Evolutionary conservation across 2,113 vertebrate species (phyloP), one percentile per base, ranked within the genome.

Genomic region (Calyptomena viridis): DNA sequence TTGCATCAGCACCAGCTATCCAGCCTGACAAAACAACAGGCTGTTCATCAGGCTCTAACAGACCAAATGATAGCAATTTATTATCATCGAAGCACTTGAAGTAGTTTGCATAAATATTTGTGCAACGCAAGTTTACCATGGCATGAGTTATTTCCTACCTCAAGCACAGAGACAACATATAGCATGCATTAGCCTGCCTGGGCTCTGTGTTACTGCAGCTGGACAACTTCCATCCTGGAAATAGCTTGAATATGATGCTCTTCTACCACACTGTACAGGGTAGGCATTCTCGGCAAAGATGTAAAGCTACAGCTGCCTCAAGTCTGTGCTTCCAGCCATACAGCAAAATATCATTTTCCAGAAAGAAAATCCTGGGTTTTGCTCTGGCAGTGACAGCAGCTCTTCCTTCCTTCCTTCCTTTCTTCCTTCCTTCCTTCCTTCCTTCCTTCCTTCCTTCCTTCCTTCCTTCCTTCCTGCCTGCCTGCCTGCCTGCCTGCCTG

Each of bases 31-130:
- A 76, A 95, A 77, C 33, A 93, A 67, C 55, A 88, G 40, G 39
- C 46, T 11, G 7, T 73, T 84, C 62, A 95, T 73, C 84, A 85
- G 60, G 30, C 47, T 74, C 39, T 75, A 89, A 74, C 85, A 80
- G 86, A 67, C 31, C 47, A 75, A 90, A 90, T 0, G 1, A 14
- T 33, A 88, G n/a, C 76, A 81, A 94, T 87, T 89, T 89, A 87
- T 92, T 95, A 75, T 56, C 0, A 0, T 56, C 13, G 17, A 84
- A 90, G 30, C 20, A 75, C 76, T 68, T 74, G 68, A 93, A 94
- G 76, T 25, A 80, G 39, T 89, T 93, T 86, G 56, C 90, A 93
- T 89, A 89, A 93, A 90, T 93, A 84, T 75, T 88, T 88, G 60
- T 78, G 76, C 78, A 87, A 89, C 0, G 0, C 44, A 89, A 8